Evolutionary conservation across 1,140 invertebrate species (phyloP), one percentile per base, ranked within the genome.

Genomic region (Zaprionus nigranus): DNA sequence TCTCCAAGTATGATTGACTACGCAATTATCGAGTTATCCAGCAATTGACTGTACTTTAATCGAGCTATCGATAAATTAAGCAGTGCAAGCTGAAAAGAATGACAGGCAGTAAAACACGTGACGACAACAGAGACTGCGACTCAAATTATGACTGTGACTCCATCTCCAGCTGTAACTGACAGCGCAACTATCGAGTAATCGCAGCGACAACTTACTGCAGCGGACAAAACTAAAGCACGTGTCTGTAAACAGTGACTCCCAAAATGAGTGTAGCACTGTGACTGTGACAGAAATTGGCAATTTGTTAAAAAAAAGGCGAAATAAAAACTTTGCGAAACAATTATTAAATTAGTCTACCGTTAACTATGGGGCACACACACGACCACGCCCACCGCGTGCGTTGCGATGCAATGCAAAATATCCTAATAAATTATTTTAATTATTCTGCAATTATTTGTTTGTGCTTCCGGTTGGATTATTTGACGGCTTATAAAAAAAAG

Each of bases 391-490:
- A 38, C 30, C 51, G 43, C 13, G 6, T 63, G 17, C 20, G 7
- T 20, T 17, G 15, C 15, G 13, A 17, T 26, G 54, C 28, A 30
- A 26, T 66, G 56, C 5, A 59, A 49, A 59, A 60, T 61, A 60
- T 60, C 22, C 57, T 53, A 61, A 69, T 69, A 69, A 69, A 69
- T 61, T 61, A 69, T 61, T 53, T 60, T 61, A 69, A 60, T 69
- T 69, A 53, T 61, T 61, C 7, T 38, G 66, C 30, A 38, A 60
- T 61, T 60, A 69, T 51, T 69, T 69, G 66, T 69, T 67, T 60
- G 34, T 30, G 17, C 28, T 69, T 69, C 66, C 66, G 56, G 15
- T 61, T 53, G 22, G 30, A 59, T 24, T 36, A 36, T 36, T 57
- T 22, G 49, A 69, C 20, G 22, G 36, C 28, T 40, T n/a, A 49